Base-by-base conservation (phyloP, 2,113 vertebrate species). In the Pituophis catenifer region DNA sequence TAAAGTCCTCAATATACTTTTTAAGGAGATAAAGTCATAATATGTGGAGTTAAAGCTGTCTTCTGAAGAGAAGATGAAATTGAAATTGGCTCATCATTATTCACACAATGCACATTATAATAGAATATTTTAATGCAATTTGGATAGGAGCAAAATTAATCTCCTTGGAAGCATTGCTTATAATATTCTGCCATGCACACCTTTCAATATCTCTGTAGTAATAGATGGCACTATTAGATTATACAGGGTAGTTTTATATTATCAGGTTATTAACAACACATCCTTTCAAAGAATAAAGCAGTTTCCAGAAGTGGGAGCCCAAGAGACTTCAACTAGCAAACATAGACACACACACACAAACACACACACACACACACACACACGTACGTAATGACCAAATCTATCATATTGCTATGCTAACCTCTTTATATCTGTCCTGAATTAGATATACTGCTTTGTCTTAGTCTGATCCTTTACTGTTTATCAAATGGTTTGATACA, bases 191-290 rank as follows among this genome's bases (percentile, higher is more conserved):
- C 1, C 55, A 2, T 91, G 19, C 23, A 93, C n/a, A 90, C 89
- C 92, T 93, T 93, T 93, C 92, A 93, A 57, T 89, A 93, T 93
- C 86, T 90, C 62, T 44, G 50, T 50, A 86, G 81, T 93, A 90
- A 93, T 90, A 93, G 92, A 90, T 93, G 92, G 75, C 24, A 87
- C 75, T 90, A 93, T 93, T 93, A 90, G 92, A 93, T 90, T 93
- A 86, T 54, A 81, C 62, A 75, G 62, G 87, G 59, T 89, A 57
- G 44, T 87, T 93, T 90, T 90, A 90, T 58, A 93, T 93, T 93
- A 90, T 62, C 75, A 86, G 55, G 90, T 93, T 93, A 93, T 93
- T 86, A 93, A 89, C 55, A 50, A 90, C 86, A 58, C 88, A 81
- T 89, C 33, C 23, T 53, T n/a, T 93, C 57, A 50, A 58, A 93